Evolutionary conservation across 2,797 vertebrate species (phyloP).

Genomic region (Myotis vivesi): DNA sequence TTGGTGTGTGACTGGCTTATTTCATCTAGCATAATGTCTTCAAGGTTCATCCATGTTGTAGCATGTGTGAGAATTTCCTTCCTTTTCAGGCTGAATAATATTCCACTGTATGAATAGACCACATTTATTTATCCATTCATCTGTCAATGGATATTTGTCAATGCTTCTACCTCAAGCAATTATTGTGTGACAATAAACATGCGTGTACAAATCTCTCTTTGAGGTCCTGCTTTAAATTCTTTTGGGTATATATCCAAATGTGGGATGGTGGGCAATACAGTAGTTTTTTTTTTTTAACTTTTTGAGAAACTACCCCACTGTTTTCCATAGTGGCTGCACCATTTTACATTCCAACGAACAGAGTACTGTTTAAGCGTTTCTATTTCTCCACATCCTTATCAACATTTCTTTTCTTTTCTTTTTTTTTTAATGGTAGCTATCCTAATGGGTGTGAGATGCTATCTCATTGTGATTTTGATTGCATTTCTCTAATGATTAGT

Average conservation of each 20-base stretch:
- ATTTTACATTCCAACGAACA: neutral
- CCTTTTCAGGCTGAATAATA: neutral
- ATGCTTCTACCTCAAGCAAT: neutral
- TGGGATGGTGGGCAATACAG: neutral
- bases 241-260: neutral
- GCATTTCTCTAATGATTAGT: neutral
- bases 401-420: neutral
- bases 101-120: neutral
- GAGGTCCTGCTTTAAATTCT: neutral
- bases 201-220: neutral
- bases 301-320: neutral
- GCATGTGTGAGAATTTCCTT: neutral
- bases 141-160: neutral
- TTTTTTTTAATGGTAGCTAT: neutral
- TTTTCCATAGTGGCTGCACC: neutral
- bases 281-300: neutral
- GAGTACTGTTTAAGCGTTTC: neutral
- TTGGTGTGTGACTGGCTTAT: neutral
- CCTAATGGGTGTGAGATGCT: neutral
- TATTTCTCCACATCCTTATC: neutral
- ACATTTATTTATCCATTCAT: neutral
- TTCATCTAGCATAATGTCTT: neutral
- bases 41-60: neutral
- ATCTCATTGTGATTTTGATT: neutral
- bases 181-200: neutral